These are phyloP conservation scores for Epistrophe eligans DNA, from an alignment of 2,888 invertebrate genomes.

Conservation along the genomic window DNA sequence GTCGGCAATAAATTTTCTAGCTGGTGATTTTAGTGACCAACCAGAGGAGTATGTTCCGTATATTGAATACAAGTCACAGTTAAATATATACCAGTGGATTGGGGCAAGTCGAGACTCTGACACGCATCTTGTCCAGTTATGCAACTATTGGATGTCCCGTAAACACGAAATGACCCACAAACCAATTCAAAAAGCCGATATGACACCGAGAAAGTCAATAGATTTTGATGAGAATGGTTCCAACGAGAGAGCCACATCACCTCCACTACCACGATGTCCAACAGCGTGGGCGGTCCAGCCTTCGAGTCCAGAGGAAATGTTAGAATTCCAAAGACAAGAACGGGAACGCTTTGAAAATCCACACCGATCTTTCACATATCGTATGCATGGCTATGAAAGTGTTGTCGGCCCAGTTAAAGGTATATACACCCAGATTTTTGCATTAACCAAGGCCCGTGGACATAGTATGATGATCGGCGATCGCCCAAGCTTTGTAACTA, in stretches of 20 bases:
- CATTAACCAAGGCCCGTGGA: conserved; percentile 89
- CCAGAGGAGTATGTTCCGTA: conserved; percentile 95
- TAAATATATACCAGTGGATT: conserved; percentile 91
- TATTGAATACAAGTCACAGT: conserved; percentile 91
- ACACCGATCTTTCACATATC: conserved; percentile 95
- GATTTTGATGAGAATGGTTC: conserved; percentile 79
- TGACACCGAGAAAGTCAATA: conserved; percentile 80
- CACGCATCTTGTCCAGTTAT: conserved; percentile 89
- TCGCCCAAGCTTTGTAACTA: conserved; percentile 95
- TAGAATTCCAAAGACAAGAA: conserved; percentile 92
- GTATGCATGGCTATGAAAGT: conserved; percentile 93
- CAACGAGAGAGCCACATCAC: conserved; percentile 84
- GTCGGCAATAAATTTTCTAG: conserved; percentile 92
- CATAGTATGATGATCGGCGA: conserved; percentile 92
- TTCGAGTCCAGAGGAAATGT: conserved; percentile 90
- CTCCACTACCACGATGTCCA: conserved; percentile 87
- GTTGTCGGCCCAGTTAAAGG: conserved; percentile 93
- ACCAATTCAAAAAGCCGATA: conserved; percentile 79
- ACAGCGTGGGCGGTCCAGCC: conserved; percentile 93
- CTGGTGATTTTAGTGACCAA: conserved; percentile 91
- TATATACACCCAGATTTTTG: conserved; percentile 88
- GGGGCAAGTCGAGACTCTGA: conserved; percentile 97
- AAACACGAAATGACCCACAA: conserved; percentile 83
- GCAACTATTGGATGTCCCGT: conserved; percentile 91
- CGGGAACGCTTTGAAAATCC: conserved; percentile 93